Conservation (phyloP, 2,797 vertebrate genomes). For the Macrochelys suwanniensis region DNA sequence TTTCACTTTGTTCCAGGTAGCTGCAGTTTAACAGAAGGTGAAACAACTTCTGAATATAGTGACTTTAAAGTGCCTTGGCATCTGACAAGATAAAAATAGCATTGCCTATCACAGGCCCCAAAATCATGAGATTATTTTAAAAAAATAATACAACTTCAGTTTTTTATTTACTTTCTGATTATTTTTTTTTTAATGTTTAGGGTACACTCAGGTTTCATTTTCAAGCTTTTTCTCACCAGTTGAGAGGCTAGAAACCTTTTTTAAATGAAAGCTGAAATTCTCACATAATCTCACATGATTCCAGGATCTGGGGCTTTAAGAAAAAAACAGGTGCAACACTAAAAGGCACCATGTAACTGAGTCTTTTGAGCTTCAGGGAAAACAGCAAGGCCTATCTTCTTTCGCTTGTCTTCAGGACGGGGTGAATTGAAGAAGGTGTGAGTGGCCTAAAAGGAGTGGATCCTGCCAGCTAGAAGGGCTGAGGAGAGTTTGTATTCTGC, state of each 20-base stretch:
- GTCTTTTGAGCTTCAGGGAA: neutral
- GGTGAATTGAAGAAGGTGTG: neutral
- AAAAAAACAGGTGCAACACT: neutral
- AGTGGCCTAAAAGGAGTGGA: fast-evolving
- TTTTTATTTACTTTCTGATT: neutral
- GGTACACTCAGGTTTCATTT: neutral
- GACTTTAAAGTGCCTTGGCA: neutral
- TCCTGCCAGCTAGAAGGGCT: neutral
- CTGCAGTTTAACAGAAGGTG: neutral
- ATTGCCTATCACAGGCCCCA: neutral
- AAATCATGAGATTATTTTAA: neutral
- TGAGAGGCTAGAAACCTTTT: neutral
- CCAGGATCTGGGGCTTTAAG: neutral
- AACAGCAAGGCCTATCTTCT: neutral
- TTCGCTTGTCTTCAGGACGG: neutral
- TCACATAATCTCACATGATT: neutral
- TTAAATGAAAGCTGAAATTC: neutral
- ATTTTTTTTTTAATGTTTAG: neutral
- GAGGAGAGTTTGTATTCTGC: neutral
- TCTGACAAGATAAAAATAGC: neutral
- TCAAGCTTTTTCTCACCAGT: neutral
- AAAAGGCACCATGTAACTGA: neutral
- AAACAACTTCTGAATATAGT: neutral
- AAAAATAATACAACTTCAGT: neutral
- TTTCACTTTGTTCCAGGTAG: neutral